Percentiles rank a stretch among this genome's conserved stretches.
These are phyloP conservation scores for Criorhina ranunculi DNA, from an alignment of 2,888 invertebrate genomes.

Conservation along the genomic window DNA sequence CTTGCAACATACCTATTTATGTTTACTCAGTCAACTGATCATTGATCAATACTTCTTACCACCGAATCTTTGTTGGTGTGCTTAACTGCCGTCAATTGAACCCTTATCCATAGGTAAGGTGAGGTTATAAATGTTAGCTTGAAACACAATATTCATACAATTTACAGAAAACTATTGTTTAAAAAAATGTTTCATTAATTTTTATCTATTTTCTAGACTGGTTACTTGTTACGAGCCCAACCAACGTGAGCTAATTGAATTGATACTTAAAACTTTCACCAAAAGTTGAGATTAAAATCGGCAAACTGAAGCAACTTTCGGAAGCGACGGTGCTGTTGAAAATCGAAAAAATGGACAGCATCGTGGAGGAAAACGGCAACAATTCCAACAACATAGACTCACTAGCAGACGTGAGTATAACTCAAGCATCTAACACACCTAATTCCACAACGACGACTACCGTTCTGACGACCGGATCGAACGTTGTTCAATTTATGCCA, in stretches of 20 bases:
- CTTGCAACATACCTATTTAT: no score
- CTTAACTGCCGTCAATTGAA: no score
- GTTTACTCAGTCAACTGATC: no score
- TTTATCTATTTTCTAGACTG: constrained; percentile 33
- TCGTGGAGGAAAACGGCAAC: constrained; percentile 95
- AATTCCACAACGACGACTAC: constrained; percentile 79
- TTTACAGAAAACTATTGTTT: neutral
- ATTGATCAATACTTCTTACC: no score
- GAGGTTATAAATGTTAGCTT: no score
- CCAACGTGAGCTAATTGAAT: constrained; percentile 49
- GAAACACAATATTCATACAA: neutral
- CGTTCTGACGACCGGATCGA: constrained; percentile 87
- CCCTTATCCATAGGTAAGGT: no score
- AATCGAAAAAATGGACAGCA: constrained; percentile 91
- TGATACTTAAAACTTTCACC: constrained; percentile 51
- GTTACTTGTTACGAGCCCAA: constrained; percentile 13
- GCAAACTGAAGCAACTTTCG: constrained; percentile 85
- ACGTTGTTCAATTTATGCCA: constrained; percentile 94
- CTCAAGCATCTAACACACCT: constrained; percentile 78
- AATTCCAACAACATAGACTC: constrained; percentile 81
- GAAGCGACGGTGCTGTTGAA: constrained; percentile 88
- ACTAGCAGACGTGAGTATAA: constrained; percentile 77
- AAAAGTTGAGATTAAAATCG: constrained; percentile 84
- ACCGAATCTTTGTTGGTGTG: no score
- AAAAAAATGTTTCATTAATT: neutral